Conservation (phyloP, 2,113 vertebrate species). For the Irena cyanogastra region DNA sequence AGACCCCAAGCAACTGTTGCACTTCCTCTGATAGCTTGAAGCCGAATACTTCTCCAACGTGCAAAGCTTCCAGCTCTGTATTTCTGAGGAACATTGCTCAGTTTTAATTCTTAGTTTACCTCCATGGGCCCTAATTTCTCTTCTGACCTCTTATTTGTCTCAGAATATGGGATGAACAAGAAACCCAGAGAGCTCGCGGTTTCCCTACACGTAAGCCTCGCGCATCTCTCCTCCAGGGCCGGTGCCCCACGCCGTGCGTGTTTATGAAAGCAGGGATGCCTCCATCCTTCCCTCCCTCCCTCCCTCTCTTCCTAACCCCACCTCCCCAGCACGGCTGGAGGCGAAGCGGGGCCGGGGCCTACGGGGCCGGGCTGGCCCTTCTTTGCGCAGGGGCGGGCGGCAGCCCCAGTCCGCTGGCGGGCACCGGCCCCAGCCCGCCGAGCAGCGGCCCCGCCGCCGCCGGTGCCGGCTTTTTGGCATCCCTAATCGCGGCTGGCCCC, state of each 20-base stretch:
- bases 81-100: background rate
- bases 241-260: background rate
- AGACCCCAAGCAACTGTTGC: background rate
- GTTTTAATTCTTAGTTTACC: background rate
- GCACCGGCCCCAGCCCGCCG: background rate
- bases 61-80: background rate
- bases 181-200: fast-evolving
- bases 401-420: background rate
- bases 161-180: background rate
- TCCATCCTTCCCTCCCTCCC: background rate
- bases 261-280: background rate
- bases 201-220: background rate
- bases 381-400: background rate
- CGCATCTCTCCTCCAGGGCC: background rate
- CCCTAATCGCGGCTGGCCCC: conserved; percentile 79
- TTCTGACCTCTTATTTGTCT: background rate
- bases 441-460: background rate
- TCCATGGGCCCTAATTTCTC: background rate
- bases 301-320: background rate
- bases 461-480: conserved; percentile 79
- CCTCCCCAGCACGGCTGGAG: background rate
- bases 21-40: background rate
- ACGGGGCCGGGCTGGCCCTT: background rate
- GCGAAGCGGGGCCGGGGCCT: background rate
- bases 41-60: background rate